Conservation (phyloP, 2,113 vertebrate genomes). For the Hyaena hyaena region DNA sequence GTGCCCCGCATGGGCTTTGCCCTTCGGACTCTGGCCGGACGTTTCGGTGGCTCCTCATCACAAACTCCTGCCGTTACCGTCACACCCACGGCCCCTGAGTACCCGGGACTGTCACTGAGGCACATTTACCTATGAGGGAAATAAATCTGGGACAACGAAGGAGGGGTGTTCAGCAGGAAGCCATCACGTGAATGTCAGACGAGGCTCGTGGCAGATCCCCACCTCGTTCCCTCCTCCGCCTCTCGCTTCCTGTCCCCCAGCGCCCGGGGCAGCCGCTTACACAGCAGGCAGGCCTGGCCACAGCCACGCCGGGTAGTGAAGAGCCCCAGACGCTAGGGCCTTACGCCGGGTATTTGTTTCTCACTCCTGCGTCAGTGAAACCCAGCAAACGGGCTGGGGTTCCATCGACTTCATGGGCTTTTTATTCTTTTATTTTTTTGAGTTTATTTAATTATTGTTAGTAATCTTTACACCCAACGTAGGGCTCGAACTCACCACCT, state of each 20-base stretch:
- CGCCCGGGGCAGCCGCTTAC: too few species aligned
- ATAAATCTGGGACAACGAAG: accelerated
- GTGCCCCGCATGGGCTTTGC: neutral
- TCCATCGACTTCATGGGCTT: neutral
- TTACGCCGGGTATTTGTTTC: accelerated
- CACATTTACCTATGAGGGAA: neutral
- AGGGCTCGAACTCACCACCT: neutral
- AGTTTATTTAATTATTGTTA: neutral
- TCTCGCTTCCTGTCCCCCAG: neutral
- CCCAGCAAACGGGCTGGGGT: neutral
- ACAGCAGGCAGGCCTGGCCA: neutral
- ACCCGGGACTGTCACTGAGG: neutral
- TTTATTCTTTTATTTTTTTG: neutral
- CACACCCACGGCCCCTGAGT: neutral
- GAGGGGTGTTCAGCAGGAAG: too few species aligned
- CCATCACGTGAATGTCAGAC: neutral
- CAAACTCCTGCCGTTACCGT: accelerated
- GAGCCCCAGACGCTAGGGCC: neutral
- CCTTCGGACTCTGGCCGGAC: too few species aligned
- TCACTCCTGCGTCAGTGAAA: neutral
- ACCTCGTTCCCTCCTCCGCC: neutral
- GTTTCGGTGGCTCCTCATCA: neutral
- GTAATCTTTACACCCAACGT: neutral
- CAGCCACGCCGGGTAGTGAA: neutral
- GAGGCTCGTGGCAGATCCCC: neutral